These are phyloP conservation scores for Pachypanchax playfairii DNA, from an alignment of 2,113 vertebrate genomes.

Conservation along the genomic window DNA sequence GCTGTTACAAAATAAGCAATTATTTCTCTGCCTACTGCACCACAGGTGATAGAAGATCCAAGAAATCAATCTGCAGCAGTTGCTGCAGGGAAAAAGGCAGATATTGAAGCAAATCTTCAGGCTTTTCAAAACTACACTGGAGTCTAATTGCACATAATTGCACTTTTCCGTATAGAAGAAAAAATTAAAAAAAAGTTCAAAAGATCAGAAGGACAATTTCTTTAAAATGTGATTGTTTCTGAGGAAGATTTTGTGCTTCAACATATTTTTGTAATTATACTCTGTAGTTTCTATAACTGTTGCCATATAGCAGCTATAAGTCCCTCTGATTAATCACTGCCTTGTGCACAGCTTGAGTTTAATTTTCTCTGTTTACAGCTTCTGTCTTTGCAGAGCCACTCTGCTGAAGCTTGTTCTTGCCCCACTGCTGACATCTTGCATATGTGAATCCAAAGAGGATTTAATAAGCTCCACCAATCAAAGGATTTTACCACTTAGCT, in stretches of 20 bases:
- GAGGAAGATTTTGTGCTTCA: constrained; percentile 4
- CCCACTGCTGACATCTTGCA: constrained; percentile 18
- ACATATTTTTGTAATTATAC: constrained; percentile 21
- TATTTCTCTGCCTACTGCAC: constrained; percentile 66
- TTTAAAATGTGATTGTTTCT: constrained; percentile 18
- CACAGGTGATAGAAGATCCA: constrained; percentile 78
- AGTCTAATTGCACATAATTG: constrained; percentile 19
- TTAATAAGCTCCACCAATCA: constrained; percentile 15
- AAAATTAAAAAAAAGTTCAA: constrained; percentile 22
- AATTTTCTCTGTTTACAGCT: constrained; percentile 36
- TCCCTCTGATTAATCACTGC: constrained; percentile 37
- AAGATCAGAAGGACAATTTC: constrained; percentile 21
- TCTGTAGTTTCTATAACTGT: constrained; percentile 21
- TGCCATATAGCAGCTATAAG: constrained; percentile 26
- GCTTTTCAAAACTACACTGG: constrained; percentile 21
- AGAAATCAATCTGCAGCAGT: constrained; percentile 57
- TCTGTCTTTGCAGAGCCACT: constrained; percentile 32
- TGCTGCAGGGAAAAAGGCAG: constrained; percentile 46
- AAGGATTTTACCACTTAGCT: constrained; percentile 29
- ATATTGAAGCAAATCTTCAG: constrained; percentile 43
- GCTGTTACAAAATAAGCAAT: constrained; percentile 71
- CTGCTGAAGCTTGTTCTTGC: neutral
- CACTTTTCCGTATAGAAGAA: constrained; percentile 8
- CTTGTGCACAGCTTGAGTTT: constrained; percentile 50
- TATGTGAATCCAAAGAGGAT: constrained; percentile 27